Evolutionary conservation across 2,797 vertebrate species (phyloP), one percentile per base, ranked within the genome.

Genomic region (Coccyzus lansbergi): DNA sequence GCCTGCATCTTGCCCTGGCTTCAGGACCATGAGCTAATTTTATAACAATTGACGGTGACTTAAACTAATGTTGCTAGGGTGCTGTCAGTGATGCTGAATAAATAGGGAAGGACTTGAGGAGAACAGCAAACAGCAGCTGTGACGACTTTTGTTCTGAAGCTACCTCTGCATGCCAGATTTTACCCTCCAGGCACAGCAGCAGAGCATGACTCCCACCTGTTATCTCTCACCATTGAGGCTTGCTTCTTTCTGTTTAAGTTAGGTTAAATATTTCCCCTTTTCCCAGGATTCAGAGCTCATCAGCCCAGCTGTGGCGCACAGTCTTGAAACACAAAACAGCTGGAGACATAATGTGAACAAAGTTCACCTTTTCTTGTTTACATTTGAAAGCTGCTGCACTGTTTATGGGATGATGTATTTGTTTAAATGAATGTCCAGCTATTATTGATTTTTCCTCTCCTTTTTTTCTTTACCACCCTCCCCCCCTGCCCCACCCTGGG

Each of bases 311-410:
- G 97, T 97, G 94, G 90, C 56, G 28, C 96, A 83, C 86, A 94
- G 93, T 92, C 86, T 97, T 85, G 93, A 97, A 97, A 98, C 96
- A 97, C 86, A 95, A 96, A 98, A 97, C 98, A 98, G 97, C 97
- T 98, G 98, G 97, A 98, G 95, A 95, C 88, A 94, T 92, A 84
- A 95, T 97, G 95, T 96, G 97, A 97, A 92, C 95, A 95, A 93
- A 97, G 97, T 97, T 97, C 97, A 97, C 97, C 96, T 97, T 97
- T 96, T 95, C 92, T 96, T 97, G 97, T 97, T 98, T 98, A 97
- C 93, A 94, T 97, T 97, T 97, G 86, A 97, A 97, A 97, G 93
- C 95, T 97, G 94, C 96, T 96, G 93, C 91, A 87, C 85, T 97
- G 96, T 98, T 98, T 98, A 97, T 96, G 94, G 88, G 97, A 97